Evolutionary conservation across 2,888 invertebrate species (phyloP), one percentile per base, ranked within the genome.

Genomic region (Metopia argyrocephala): DNA sequence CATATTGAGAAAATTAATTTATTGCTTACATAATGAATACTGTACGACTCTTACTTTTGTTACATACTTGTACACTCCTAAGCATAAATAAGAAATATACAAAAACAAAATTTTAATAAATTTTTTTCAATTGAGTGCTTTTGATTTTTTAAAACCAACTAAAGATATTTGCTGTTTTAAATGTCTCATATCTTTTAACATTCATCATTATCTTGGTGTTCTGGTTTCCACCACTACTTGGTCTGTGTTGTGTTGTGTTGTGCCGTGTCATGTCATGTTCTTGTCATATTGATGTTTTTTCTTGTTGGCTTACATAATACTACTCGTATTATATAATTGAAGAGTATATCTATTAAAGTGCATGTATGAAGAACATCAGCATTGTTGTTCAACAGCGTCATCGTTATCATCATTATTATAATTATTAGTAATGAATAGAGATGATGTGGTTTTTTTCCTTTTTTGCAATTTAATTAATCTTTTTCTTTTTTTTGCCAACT

Each of bases 11-110:
- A 73, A 54, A 59, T 69, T 68, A 54, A 69, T 80, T 65, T 69
- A 76, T 65, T 74, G 80, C 64, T 56, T 65, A 66, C 28, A 61
- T 48, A 57, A 68, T 50, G 68, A 21, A 73, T 56, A 46, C 21
- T 48, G 23, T 25, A 25, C 12, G 15, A 15, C 38, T 15, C n/a
- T n/a, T n/a, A n/a, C n/a, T n/a, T n/a, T n/a, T n/a, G n/a, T n/a
- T n/a, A n/a, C n/a, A n/a, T n/a, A n/a, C n/a, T n/a, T n/a, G n/a
- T n/a, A n/a, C n/a, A n/a, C n/a, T n/a, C n/a, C n/a, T n/a, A n/a
- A n/a, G n/a, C n/a, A n/a, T n/a, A n/a, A n/a, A n/a, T n/a, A n/a
- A n/a, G n/a, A n/a, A n/a, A n/a, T n/a, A n/a, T n/a, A n/a, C n/a
- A n/a, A n/a, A n/a, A n/a, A n/a, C n/a, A n/a, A n/a, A n/a, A n/a